phyloP scores from a whole-genome alignment of 2,888 invertebrate species.

The Drosophila parthenogenetica region DNA sequence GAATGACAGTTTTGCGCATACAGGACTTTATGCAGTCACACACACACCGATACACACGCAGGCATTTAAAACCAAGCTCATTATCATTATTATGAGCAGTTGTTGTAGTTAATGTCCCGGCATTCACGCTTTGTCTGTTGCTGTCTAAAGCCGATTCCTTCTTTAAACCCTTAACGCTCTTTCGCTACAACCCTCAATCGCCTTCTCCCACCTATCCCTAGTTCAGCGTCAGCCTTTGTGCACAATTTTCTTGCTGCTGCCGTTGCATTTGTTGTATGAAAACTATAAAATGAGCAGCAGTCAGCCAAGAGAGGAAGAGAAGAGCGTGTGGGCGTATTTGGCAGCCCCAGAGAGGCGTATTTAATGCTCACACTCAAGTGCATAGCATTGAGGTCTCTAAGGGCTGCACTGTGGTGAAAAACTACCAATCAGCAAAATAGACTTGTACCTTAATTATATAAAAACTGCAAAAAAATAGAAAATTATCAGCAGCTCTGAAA shows the following conservation, averaged over 20 bases:
- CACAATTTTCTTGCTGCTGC: constrained; percentile 30
- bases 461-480: too few relatives aligned
- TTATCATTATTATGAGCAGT: constrained; percentile 63
- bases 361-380: constrained; percentile 65
- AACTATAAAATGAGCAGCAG: constrained; percentile 59
- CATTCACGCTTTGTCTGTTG: constrained; percentile 63
- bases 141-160: constrained; percentile 15
- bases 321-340: neutral
- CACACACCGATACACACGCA: constrained; percentile 12
- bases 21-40: constrained; percentile 38
- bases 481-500: too few relatives aligned
- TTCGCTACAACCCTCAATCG: neutral
- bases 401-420: constrained; percentile 45
- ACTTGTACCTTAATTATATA: neutral
- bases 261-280: constrained; percentile 37
- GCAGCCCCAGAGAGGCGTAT: constrained; percentile 48
- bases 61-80: constrained; percentile 40
- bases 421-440: neutral
- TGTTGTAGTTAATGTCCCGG: constrained; percentile 51
- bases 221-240: constrained; percentile 20
- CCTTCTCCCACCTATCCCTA: neutral
- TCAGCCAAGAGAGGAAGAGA: constrained; percentile 8
- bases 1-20: constrained; percentile 35
- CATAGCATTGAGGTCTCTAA: constrained; percentile 29
- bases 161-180: neutral